Evolutionary conservation across 1,140 invertebrate genomes (phyloP).

Genomic region (Brachionus rotundiformis): DNA sequence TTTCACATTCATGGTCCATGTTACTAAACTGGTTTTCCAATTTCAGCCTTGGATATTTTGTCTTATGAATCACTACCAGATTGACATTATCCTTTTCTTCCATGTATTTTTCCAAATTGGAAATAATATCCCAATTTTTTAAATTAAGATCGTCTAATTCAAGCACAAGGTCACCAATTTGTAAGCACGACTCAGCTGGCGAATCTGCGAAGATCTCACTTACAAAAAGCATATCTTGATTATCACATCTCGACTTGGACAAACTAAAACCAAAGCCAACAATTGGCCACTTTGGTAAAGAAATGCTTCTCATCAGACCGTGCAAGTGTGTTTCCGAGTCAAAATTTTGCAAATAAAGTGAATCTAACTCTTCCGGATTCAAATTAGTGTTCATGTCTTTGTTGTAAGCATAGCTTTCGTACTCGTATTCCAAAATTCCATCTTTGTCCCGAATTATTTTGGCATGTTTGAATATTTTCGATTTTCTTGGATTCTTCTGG

Average conservation of each 20-base stretch:
- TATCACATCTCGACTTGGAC: not conserved
- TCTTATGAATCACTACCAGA: slow-evolving; percentile 39
- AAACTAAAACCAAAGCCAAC: slow-evolving; percentile 47
- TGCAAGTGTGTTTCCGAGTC: slow-evolving; percentile 43
- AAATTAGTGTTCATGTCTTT: not conserved
- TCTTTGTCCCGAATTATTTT: not conserved
- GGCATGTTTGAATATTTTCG: slow-evolving; percentile 28
- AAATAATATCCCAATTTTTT: not conserved
- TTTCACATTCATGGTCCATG: not conserved
- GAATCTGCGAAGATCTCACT: slow-evolving; percentile 8
- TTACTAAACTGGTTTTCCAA: slow-evolving; percentile 15
- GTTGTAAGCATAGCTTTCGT: slow-evolving; percentile 13
- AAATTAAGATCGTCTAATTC: slow-evolving; percentile 35
- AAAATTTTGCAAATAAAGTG: not conserved
- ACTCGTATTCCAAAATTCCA: slow-evolving; percentile 41
- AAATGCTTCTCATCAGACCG: slow-evolving; percentile 24
- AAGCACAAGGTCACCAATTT: slow-evolving; percentile 25
- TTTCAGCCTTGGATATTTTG: slow-evolving; percentile 25
- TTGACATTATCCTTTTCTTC: not conserved
- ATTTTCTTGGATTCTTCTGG: not conserved
- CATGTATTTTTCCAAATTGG: slow-evolving; percentile 15
- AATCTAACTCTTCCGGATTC: slow-evolving; percentile 3
- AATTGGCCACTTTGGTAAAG: slow-evolving; percentile 20
- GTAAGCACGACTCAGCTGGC: slow-evolving; percentile 31
- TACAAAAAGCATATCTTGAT: slow-evolving; percentile 29